Base-by-base conservation (phyloP, 2,888 invertebrate species). In the Cepaea hortensis region DNA sequence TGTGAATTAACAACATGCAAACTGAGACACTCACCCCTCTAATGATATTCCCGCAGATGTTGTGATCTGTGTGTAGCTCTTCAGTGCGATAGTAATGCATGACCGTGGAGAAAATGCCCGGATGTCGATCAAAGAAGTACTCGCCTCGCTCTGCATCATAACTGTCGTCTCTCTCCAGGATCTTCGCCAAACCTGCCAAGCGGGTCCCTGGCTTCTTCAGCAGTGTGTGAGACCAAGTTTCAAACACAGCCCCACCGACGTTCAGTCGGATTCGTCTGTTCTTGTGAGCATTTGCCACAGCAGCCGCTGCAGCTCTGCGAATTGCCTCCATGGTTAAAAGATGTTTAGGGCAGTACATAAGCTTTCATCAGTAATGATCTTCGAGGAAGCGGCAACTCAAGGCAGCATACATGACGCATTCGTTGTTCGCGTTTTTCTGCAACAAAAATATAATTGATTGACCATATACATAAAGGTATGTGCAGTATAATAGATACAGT, bases 41-140 rank as follows among this genome's bases (percentile, higher is more conserved):
- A 76, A 94, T 91, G 50, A 93, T 92, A 87, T 94, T 94, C 5
- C 94, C 94, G 88, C 94, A 94, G 3, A 94, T 88, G 85, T 92
- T 93, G 81, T 93, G 92, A 86, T 93, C 93, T 6, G 93, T 91
- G 87, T 94, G 94, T 9, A 94, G 91, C 88, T 94, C 94, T 50
- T 93, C 93, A 0, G 93, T 92, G 3, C 94, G 61, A 87, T 93
- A 93, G 85, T 92, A 94, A 65, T 94, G 93, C 68, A 94, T 89
- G 13, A 94, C 91, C 46, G 91, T 89, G 1, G 92, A 90, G 85
- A 94, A 94, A 6, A 92, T 93, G 3, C 92, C 91, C 0, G 94
- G 93, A 87, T 94, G 93, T 20, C 93, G 88, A 88, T 94, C 94
- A 88, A 94, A 94, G 89, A 94, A 94, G 87, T 91, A 94, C 86